Evolutionary conservation across 2,113 vertebrate species (phyloP).

Genomic region (Strigops habroptila): DNA sequence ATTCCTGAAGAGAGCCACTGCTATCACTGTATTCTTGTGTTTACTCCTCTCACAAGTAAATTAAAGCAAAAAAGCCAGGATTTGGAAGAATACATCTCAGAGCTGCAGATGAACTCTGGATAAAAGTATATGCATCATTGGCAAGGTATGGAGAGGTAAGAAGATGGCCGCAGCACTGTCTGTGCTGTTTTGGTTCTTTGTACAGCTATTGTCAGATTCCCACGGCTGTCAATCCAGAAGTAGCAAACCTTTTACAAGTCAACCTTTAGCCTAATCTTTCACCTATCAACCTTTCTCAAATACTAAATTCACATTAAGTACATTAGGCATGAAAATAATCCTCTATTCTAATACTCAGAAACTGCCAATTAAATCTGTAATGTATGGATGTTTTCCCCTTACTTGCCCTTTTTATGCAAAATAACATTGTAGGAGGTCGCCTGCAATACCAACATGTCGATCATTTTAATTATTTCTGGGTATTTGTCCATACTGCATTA

Average conservation of each 20-base stretch:
- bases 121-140: neutral
- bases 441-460: conserved; percentile 46
- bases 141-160: neutral
- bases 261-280: conserved; percentile 18
- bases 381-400: conserved; percentile 45
- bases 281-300: conserved; percentile 31
- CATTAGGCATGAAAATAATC: conserved; percentile 50
- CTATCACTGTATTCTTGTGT: neutral
- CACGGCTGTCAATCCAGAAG: conserved; percentile 7
- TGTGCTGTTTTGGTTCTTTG: neutral
- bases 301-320: conserved; percentile 32
- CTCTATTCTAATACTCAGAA: conserved; percentile 36
- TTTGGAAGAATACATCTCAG: neutral
- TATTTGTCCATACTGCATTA: conserved; percentile 57
- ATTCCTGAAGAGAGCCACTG: neutral
- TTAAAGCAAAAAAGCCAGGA: neutral
- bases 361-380: conserved; percentile 65
- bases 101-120: neutral
- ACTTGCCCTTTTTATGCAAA: conserved; percentile 63
- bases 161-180: neutral
- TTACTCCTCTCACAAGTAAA: neutral
- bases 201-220: neutral
- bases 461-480: conserved; percentile 52
- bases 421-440: neutral
- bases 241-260: conserved; percentile 5